These are phyloP conservation scores for Leiothrix lutea DNA, from an alignment of 2,113 vertebrate genomes.

Conservation along the genomic window DNA sequence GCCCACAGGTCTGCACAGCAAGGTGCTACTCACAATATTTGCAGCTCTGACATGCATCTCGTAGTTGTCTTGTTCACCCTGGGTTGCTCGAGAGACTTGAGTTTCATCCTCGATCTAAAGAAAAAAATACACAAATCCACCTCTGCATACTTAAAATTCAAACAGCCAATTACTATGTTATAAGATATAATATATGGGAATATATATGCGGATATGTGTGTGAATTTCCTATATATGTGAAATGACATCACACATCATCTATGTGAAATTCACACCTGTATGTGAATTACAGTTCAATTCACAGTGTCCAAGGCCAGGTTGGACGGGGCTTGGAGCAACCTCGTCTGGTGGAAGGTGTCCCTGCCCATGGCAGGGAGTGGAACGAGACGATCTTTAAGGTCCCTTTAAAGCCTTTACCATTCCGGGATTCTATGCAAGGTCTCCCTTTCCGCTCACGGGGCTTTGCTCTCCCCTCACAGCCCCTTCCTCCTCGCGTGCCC, in stretches of 20 bases:
- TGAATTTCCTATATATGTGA: background rate
- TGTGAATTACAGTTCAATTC: background rate
- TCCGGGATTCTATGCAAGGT: background rate
- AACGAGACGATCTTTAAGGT: background rate
- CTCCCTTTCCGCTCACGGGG: background rate
- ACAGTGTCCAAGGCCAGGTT: background rate
- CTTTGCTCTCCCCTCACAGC: background rate
- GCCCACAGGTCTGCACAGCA: background rate
- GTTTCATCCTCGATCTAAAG: slow-evolving; percentile 95
- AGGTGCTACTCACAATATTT: slow-evolving; percentile 87
- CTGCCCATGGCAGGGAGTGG: no score
- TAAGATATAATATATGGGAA: background rate
- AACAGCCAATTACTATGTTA: accelerated
- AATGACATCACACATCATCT: background rate
- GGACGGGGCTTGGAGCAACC: background rate
- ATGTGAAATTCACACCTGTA: background rate
- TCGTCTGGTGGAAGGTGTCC: background rate
- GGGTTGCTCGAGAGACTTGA: slow-evolving; percentile 91
- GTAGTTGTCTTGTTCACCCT: slow-evolving; percentile 96
- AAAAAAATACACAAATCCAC: background rate
- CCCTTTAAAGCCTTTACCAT: background rate
- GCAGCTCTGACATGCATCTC: slow-evolving; percentile 98
- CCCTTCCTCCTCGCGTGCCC: background rate
- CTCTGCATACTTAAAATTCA: background rate
- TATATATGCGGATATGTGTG: background rate